Percentiles rank a stretch among this genome's conserved stretches.
Evolutionary conservation across 2,888 invertebrate genomes (phyloP).

Genomic region (Chironomus riparius): DNA sequence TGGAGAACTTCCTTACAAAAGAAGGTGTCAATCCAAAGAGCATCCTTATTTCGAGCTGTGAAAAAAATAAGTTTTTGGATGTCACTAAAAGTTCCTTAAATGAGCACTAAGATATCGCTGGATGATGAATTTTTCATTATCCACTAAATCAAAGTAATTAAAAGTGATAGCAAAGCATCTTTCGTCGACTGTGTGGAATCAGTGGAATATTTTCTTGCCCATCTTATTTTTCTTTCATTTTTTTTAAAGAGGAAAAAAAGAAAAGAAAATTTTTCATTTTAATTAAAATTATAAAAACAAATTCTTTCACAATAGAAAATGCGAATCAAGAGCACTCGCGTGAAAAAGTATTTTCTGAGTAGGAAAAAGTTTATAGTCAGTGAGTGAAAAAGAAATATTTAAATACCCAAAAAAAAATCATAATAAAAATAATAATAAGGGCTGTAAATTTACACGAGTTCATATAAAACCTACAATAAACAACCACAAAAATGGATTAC

Average conservation of each 20-base stretch:
- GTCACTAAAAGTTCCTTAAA: too few relatives aligned
- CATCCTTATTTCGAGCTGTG: too few relatives aligned
- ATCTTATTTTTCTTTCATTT: not conserved
- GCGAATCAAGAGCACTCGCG: not conserved
- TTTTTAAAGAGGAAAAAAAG: not conserved
- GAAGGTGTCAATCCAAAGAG: too few relatives aligned
- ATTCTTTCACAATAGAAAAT: not conserved
- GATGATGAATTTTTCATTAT: too few relatives aligned
- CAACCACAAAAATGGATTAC: slow-evolving; percentile 7
- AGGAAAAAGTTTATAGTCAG: not conserved
- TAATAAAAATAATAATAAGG: not conserved
- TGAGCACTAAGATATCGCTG: too few relatives aligned
- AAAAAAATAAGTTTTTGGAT: too few relatives aligned
- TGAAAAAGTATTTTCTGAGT: not conserved
- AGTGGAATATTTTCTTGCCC: too few relatives aligned
- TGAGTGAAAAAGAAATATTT: not conserved
- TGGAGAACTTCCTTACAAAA: too few relatives aligned
- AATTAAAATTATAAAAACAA: not conserved
- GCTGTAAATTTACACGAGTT: not conserved
- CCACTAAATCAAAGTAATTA: too few relatives aligned
- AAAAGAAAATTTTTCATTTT: too few relatives aligned
- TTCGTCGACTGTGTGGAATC: too few relatives aligned
- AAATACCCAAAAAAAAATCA: not conserved
- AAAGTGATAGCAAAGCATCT: too few relatives aligned
- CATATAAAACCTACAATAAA: not conserved